phyloP scores from a whole-genome alignment of 2,888 invertebrate genomes.

The Drosophila putrida region DNA sequence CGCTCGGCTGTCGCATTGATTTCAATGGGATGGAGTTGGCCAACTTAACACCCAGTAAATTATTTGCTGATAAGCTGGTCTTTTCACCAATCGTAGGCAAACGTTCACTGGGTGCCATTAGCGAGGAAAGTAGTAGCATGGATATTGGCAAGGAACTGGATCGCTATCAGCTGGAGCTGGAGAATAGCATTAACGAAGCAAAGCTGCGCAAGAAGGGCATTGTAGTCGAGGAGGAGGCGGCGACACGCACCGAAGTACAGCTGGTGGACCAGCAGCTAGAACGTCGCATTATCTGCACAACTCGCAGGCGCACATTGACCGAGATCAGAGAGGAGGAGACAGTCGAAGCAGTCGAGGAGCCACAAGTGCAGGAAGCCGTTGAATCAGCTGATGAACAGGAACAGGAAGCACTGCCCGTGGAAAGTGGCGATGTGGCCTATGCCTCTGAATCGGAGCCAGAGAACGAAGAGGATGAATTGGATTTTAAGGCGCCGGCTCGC shows the following conservation, averaged over 20 bases:
- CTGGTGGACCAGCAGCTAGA: conserved; percentile 41
- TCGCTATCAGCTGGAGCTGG: conserved; percentile 84
- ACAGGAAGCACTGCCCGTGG: neutral
- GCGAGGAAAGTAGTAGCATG: conserved; percentile 82
- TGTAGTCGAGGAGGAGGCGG: conserved; percentile 14
- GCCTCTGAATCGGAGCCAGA: conserved; percentile 68
- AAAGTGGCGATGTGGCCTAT: conserved; percentile 60
- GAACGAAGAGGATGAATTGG: conserved; percentile 57
- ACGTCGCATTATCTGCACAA: conserved; percentile 57
- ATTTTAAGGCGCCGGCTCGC: conserved; percentile 81
- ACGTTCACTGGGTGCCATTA: conserved; percentile 78
- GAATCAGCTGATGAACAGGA: neutral
- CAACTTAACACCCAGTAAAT: conserved; percentile 81
- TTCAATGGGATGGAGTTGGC: conserved; percentile 77
- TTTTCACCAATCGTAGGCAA: conserved; percentile 82
- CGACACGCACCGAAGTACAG: conserved; percentile 26
- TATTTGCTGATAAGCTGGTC: conserved; percentile 83
- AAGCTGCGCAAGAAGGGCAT: conserved; percentile 77
- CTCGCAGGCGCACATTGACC: conserved; percentile 53
- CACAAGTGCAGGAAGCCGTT: neutral
- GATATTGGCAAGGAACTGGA: conserved; percentile 85
- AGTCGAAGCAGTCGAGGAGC: conserved; percentile 1
- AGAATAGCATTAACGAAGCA: conserved; percentile 85
- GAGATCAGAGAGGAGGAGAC: conserved; percentile 69
- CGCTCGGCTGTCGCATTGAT: conserved; percentile 83